Evolutionary conservation across 92 coral and sea anemone species (phyloP), one percentile per base, ranked within the genome.

Genomic region (Epizoanthus ramosus): DNA sequence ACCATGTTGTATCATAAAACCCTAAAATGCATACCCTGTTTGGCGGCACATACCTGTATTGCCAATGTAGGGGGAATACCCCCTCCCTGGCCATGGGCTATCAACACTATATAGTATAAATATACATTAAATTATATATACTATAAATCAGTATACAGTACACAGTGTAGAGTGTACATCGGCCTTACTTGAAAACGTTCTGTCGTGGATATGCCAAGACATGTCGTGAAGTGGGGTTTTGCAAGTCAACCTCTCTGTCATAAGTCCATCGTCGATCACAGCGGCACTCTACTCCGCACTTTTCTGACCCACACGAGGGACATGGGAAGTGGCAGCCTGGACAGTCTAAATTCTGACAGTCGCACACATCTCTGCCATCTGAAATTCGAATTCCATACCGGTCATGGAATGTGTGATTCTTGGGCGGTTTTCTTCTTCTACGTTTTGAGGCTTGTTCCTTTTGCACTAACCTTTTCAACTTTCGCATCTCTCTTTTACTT

Each of bases 241-340:
- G 96, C 22, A 94, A 77, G n/a, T 90, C 94, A 4, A 97, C 92
- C 23, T 86, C 88, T 74, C 83, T 74, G 59, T 88, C 83, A 63
- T 97, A 97, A 35, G 99, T 94, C 99, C 99, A 97, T 25, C 69
- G 85, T 63, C 99, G 75, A 70, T 88, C 90, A 63, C 99, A 97
- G 10, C 99, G 94, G 53, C 99, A 97, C 69, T 97, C 99, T 16
- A 94, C 90, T 3, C 99, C 99, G 68, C 99, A 97, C 68, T 97
- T 97, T 75, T 94, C 99, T 39, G 99, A 97, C 7, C 99, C 98
- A 84, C 99, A 97, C 3, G 99, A 92, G 16, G 89, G 65, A 41
- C 99, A 97, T 0, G 99, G 98, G 80, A 92, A 94, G 71, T 97
- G 99, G 23, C 99, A 97, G 0, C 99, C 99, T 1, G 98, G 94